Evolutionary conservation across 1,140 invertebrate genomes (phyloP), one percentile per base, ranked within the genome.

Genomic region (Anagrus nilaparvatae): DNA sequence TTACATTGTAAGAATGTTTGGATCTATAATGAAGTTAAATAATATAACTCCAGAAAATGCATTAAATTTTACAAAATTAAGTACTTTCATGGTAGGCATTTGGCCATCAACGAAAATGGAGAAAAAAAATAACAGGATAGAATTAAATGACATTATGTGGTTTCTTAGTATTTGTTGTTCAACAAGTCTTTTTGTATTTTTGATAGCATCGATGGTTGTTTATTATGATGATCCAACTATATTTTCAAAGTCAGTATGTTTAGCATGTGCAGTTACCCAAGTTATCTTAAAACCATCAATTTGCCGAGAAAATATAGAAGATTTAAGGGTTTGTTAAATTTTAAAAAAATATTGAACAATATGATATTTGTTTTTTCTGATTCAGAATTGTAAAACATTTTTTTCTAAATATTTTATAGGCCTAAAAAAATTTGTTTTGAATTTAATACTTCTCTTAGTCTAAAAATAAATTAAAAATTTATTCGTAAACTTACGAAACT

Each of bases 41-140:
- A 10, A 14, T 21, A 29, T 43, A 2, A 20, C 42, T 5, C 34
- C 34, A 9, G 42, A 43, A 28, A 17, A 20, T 29, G 34, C 42
- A 16, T 37, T 43, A 20, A 5, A 3, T 10, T 23, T 37, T 30
- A 36, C 34, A 17, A 43, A 43, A 43, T n/a, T n/a, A n/a, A 43
- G 42, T 24, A 28, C 31, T 3, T 2, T 37, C 9, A 20, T 54
- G 2, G 43, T 44, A 6, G 48, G 41, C 12, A 48, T 46, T 1
- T 56, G 54, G 54, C 54, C 54, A 17, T 17, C 44, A 18, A n/a
- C n/a, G n/a, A n/a, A n/a, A n/a, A n/a, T n/a, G n/a, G 4, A 29
- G 13, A 9, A 5, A 13, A 47, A 40, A 7, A 19, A 39, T 5
- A 46, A 16, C 5, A 7, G 40, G 21, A 32, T 43, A 1, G 4